These are phyloP conservation scores for Drosophila pachea DNA, from an alignment of 1,140 invertebrate genomes.

Conservation along the genomic window DNA sequence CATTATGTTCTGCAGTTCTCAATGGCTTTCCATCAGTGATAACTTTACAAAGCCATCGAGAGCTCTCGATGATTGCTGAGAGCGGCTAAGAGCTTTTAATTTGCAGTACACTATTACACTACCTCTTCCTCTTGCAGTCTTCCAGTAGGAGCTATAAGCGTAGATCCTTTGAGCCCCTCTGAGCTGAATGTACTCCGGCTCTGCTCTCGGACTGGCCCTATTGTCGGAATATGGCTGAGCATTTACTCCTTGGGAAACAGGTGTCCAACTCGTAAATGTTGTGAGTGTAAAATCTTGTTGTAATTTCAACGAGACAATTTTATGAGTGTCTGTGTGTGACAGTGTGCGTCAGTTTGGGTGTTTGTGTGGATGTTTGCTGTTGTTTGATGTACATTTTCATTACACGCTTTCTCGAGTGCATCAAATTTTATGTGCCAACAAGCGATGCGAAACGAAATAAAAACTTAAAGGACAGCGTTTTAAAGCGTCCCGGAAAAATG, in stretches of 20 bases:
- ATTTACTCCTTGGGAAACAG: slow-evolving; percentile 20
- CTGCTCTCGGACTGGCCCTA: background rate
- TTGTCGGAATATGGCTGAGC: background rate
- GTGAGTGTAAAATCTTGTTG: slow-evolving; percentile 40
- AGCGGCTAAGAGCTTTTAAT: no score
- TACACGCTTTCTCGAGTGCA: slow-evolving; percentile 33
- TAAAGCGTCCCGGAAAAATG: slow-evolving; percentile 27
- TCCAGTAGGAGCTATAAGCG: no score
- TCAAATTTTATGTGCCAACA: slow-evolving; percentile 32
- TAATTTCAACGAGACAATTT: slow-evolving; percentile 29
- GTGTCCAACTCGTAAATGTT: slow-evolving; percentile 20
- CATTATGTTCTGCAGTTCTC: background rate
- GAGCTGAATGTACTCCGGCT: no score
- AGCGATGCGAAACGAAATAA: slow-evolving; percentile 12
- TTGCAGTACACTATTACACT: no score
- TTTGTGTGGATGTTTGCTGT: slow-evolving; percentile 4
- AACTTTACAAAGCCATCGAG: no score
- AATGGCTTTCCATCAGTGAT: no score
- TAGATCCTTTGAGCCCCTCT: no score
- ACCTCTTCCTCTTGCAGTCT: no score
- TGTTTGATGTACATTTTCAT: slow-evolving; percentile 49
- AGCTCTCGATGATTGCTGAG: no score
- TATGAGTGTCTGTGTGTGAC: no score
- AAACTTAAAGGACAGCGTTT: slow-evolving; percentile 32
- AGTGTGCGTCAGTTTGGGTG: no score